Evolutionary conservation across 2,888 invertebrate genomes (phyloP).

Genomic region (Pogonocherus hispidulus): DNA sequence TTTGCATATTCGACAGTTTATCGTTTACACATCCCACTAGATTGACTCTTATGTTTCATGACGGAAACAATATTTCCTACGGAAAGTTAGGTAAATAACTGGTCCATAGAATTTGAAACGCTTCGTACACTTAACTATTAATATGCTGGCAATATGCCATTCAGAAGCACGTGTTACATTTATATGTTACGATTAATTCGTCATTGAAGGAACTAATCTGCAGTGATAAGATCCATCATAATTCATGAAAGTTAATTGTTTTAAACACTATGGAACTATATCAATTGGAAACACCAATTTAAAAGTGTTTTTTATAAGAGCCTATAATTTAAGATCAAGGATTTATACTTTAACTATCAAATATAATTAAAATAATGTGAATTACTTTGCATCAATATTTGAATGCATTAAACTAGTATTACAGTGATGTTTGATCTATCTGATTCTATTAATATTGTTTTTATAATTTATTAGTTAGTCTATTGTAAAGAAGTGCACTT

Average conservation of each 20-base stretch:
- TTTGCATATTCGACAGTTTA: too few species aligned
- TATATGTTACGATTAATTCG: slow-evolving; percentile 23
- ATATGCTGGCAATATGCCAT: too few species aligned
- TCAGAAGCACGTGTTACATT: slow-evolving; percentile 3
- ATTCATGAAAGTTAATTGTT: slow-evolving; percentile 22
- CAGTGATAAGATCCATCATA: slow-evolving; percentile 17
- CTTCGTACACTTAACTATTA: too few species aligned
- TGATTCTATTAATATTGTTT: background rate
- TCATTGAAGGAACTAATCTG: slow-evolving; percentile 15
- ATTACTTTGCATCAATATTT: background rate
- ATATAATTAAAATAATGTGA: background rate
- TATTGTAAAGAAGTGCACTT: background rate
- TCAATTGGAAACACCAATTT: slow-evolving; percentile 12
- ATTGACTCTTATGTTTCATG: too few species aligned
- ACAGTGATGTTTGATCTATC: background rate
- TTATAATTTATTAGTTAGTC: background rate
- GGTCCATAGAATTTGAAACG: too few species aligned
- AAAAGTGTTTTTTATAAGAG: background rate
- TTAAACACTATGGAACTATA: slow-evolving; percentile 25
- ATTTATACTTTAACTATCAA: background rate
- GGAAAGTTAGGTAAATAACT: too few species aligned
- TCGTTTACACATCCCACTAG: too few species aligned
- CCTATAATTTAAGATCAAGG: slow-evolving; percentile 10
- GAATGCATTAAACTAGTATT: background rate
- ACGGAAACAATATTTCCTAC: too few species aligned